These are phyloP conservation scores for Channa maculata DNA, from an alignment of 2,113 vertebrate genomes.

Conservation along the genomic window DNA sequence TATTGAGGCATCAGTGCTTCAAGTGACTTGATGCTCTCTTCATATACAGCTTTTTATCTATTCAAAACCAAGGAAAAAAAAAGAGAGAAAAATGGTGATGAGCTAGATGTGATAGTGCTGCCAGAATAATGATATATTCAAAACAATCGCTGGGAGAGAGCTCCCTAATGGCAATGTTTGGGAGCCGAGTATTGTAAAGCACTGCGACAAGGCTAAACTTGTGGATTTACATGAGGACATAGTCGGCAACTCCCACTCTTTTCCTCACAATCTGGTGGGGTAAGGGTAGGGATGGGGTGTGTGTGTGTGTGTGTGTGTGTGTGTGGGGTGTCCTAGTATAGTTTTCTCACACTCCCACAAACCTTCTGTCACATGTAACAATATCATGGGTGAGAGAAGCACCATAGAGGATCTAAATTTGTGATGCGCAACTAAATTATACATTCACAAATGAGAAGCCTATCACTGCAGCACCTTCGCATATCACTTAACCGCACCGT, in stretches of 20 bases:
- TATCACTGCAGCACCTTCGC: slow-evolving; percentile 12
- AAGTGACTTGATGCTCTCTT: slow-evolving; percentile 55
- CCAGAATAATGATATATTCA: slow-evolving; percentile 76
- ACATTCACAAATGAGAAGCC: slow-evolving; percentile 29
- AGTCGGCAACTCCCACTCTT: slow-evolving; percentile 67
- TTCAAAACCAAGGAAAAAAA: slow-evolving; percentile 59
- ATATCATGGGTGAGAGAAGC: slow-evolving; percentile 45
- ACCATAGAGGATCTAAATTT: slow-evolving; percentile 57
- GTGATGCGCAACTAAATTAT: slow-evolving; percentile 41
- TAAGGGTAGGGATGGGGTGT: neutral
- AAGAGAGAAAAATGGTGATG: slow-evolving; percentile 63
- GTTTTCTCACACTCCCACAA: slow-evolving; percentile 78
- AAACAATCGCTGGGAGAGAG: slow-evolving; percentile 68
- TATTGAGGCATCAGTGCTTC: slow-evolving; percentile 41
- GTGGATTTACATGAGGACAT: slow-evolving; percentile 56
- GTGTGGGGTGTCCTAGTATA: slow-evolving; percentile 60
- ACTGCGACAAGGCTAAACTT: slow-evolving; percentile 59
- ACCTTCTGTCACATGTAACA: slow-evolving; percentile 71
- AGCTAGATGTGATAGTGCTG: slow-evolving; percentile 62
- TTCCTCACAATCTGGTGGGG: slow-evolving; percentile 3
- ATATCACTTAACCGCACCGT: slow-evolving; percentile 44
- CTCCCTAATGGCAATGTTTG: slow-evolving; percentile 65
- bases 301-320: too few relatives aligned
- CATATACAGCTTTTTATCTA: slow-evolving; percentile 60
- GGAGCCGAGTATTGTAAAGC: slow-evolving; percentile 57